Evolutionary conservation across 2,797 vertebrate species (phyloP), one percentile per base, ranked within the genome.

Genomic region (Centropyge bicolor): DNA sequence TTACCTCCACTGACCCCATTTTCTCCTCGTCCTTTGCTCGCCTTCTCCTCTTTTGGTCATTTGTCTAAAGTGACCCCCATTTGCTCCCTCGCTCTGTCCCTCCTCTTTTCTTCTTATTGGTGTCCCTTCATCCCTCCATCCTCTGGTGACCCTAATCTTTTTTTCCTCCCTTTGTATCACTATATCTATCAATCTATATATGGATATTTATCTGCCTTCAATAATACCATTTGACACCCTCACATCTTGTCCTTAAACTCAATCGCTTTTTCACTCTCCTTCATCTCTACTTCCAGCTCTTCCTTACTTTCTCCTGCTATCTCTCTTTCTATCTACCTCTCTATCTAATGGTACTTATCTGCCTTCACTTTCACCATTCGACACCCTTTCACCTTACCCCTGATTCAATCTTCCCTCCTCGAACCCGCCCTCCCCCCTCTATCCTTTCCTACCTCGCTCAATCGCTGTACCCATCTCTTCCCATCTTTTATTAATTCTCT

Each of bases 361-460:
- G 64, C 80, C 84, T 70, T 83, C 79, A 70, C 71, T 82, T 88
- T 88, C 59, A 80, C 70, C 76, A 82, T 87, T 83, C 31, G 4
- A 89, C 83, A 88, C 64, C 78, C 72, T 81, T 83, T 91, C 88
- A 88, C 85, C 85, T 85, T 74, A 72, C 76, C 60, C 67, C 75
- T 88, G 86, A 92, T 90, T 87, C 68, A 89, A 91, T 92, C 85
- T 85, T 67, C 80, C n/a, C 66, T 66, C 41, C 40, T 57, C 36
- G 20, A 9, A 35, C 65, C 49, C 27, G 19, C 35, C 22, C 20
- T 48, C 41, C 40, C 22, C 45, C 0, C 49, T 55, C 17, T 55
- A n/a, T 56, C 38, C 24, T 27, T 73, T 61, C 13, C 8, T 61
- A 61, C 20, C 9, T 41, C 20, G 4, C 70, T 74, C 55, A 70